phyloP scores from a whole-genome alignment of 2,797 vertebrate species.

The Nasua narica region DNA sequence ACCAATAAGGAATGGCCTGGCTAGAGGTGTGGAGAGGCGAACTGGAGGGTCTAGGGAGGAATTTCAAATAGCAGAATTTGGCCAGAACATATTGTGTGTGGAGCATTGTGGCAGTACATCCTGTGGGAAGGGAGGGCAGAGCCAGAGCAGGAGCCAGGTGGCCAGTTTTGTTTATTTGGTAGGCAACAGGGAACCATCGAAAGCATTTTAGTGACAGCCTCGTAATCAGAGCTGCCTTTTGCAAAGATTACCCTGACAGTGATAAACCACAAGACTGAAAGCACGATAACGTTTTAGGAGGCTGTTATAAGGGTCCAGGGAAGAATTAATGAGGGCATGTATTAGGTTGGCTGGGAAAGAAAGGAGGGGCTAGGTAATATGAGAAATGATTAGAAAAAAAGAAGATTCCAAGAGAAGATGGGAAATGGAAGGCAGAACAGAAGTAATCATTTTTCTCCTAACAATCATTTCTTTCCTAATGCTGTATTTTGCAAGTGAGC shows the following conservation, averaged over 20 bases:
- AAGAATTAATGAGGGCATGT: neutral
- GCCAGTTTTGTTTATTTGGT: conserved; percentile 11
- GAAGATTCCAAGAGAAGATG: neutral
- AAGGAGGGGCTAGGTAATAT: neutral
- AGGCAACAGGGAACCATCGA: neutral
- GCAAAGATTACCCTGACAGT: neutral
- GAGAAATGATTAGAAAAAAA: neutral
- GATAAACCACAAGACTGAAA: neutral
- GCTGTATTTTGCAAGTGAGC: neutral
- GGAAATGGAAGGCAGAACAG: neutral
- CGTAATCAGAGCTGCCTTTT: neutral
- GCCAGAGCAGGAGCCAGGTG: neutral
- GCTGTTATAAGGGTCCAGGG: neutral
- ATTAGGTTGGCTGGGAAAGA: neutral
- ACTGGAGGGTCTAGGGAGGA: neutral
- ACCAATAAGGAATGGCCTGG: neutral
- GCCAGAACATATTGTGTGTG: neutral
- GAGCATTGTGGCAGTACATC: neutral
- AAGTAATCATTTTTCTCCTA: neutral
- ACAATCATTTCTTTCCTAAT: neutral
- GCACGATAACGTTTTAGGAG: neutral
- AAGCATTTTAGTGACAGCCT: neutral
- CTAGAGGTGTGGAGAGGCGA: neutral
- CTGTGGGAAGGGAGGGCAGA: neutral
- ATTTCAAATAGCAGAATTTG: neutral